A percentile compares a stretch with the other conserved stretches of the same genome.
Evolutionary conservation across 2,797 vertebrate genomes (phyloP).

Genomic region (Lateolabrax maculatus): DNA sequence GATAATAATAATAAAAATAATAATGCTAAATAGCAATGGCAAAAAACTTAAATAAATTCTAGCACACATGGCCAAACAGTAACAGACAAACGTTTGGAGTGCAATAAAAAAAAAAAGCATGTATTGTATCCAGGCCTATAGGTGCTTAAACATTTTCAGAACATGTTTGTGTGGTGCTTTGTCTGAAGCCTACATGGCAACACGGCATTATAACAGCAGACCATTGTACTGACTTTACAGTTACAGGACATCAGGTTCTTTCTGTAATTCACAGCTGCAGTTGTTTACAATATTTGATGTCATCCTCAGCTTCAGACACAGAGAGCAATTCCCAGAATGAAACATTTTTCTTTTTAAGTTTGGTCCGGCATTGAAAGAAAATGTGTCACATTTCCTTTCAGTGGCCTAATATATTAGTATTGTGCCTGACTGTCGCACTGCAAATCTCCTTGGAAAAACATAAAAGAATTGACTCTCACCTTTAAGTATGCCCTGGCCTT

Average conservation of each 20-base stretch:
- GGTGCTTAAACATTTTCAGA: neutral
- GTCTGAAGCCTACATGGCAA: too few relatives aligned
- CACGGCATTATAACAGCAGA: neutral
- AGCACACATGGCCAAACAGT: neutral
- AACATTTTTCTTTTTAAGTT: neutral
- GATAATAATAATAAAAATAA: conserved; percentile 14
- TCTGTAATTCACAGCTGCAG: neutral
- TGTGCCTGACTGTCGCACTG: too few relatives aligned
- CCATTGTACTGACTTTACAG: neutral
- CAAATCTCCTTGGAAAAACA: conserved; percentile 22
- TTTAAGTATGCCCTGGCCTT: conserved; percentile 91
- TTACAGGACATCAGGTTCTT: neutral
- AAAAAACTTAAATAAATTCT: neutral
- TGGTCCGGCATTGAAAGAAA: conserved; percentile 15
- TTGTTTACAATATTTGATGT: conserved; percentile 13
- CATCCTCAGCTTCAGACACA: conserved; percentile 9
- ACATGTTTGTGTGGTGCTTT: neutral
- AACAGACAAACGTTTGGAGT: neutral
- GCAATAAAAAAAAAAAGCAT: neutral
- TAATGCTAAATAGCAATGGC: neutral
- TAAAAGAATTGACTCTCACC: conserved; percentile 85
- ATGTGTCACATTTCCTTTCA: conserved; percentile 14
- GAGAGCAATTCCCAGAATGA: neutral
- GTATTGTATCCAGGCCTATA: neutral
- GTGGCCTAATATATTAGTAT: neutral